phyloP scores from a whole-genome alignment of 2,113 vertebrate species.

The Genyomyrus donnyi region DNA sequence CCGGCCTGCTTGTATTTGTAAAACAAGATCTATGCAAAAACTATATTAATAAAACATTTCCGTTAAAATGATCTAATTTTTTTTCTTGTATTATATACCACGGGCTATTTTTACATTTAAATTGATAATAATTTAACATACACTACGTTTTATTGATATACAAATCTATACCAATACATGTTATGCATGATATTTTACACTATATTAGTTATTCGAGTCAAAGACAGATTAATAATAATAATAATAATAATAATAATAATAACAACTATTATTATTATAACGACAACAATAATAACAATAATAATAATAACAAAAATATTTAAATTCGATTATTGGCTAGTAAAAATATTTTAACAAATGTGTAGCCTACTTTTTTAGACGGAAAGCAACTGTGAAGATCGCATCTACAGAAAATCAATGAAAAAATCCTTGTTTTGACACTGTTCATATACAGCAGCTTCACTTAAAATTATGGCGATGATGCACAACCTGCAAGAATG shows the following conservation, averaged over 20 bases:
- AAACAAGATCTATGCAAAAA: neutral
- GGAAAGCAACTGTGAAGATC: neutral
- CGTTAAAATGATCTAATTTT: neutral
- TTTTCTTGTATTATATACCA: neutral
- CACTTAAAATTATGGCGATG: neutral
- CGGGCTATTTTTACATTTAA: neutral
- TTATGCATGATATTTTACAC: neutral
- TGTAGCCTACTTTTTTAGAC: neutral
- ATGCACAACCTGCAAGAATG: neutral
- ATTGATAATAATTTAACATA: neutral
- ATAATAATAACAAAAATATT: neutral
- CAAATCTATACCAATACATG: neutral
- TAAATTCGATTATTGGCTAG: neutral
- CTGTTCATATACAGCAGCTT: neutral
- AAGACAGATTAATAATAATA: neutral
- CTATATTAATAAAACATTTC: neutral
- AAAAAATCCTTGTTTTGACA: neutral
- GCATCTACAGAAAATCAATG: neutral
- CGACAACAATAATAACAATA: too few species aligned
- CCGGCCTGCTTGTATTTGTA: neutral
- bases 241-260: too few species aligned
- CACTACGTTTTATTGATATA: neutral
- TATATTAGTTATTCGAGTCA: neutral
- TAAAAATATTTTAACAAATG: neutral
- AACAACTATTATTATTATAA: too few species aligned